Percentiles rank a stretch among this genome's conserved stretches.
phyloP scores from a whole-genome alignment of 2,797 vertebrate species.

The Xiphophorus birchmanni region DNA sequence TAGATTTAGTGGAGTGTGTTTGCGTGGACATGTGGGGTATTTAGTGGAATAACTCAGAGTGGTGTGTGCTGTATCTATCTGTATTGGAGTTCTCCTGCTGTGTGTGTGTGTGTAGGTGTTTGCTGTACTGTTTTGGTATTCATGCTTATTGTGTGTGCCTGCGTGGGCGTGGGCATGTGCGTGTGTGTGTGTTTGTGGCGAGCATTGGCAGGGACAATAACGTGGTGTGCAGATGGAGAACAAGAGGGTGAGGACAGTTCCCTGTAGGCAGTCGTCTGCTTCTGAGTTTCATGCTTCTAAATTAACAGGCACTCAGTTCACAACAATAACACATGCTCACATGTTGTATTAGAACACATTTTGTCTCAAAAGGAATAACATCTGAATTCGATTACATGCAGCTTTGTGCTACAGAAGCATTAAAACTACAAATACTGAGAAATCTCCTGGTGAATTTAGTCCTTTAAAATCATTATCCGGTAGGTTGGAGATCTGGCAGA shows the following conservation, averaged over 20 bases:
- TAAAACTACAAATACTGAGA: not conserved
- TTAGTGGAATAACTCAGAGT: constrained; percentile 29
- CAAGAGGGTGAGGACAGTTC: constrained; percentile 75
- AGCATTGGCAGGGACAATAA: constrained; percentile 58
- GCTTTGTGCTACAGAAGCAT: not conserved
- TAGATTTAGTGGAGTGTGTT: constrained; percentile 12
- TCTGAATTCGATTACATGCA: not conserved
- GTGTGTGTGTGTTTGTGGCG: constrained; percentile 27
- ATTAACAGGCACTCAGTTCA: constrained; percentile 31
- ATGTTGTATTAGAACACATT: constrained; percentile 25
- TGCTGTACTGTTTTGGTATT: constrained; percentile 19
- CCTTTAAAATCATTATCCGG: constrained; percentile 6
- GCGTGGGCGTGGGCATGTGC: not conserved
- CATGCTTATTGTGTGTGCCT: not conserved
- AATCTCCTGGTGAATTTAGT: not conserved
- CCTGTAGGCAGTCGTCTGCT: constrained; percentile 74
- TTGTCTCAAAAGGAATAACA: constrained; percentile 27
- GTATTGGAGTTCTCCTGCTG: constrained; percentile 15
- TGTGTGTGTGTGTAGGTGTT: constrained; percentile 35
- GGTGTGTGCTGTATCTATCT: constrained; percentile 20
- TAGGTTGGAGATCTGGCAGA: constrained; percentile 50
- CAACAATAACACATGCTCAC: constrained; percentile 48
- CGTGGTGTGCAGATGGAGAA: constrained; percentile 80
- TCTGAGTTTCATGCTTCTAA: constrained; percentile 47
- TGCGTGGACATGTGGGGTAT: constrained; percentile 19